Conservation (phyloP, 2,888 invertebrate genomes). For the Polietes domitor region DNA sequence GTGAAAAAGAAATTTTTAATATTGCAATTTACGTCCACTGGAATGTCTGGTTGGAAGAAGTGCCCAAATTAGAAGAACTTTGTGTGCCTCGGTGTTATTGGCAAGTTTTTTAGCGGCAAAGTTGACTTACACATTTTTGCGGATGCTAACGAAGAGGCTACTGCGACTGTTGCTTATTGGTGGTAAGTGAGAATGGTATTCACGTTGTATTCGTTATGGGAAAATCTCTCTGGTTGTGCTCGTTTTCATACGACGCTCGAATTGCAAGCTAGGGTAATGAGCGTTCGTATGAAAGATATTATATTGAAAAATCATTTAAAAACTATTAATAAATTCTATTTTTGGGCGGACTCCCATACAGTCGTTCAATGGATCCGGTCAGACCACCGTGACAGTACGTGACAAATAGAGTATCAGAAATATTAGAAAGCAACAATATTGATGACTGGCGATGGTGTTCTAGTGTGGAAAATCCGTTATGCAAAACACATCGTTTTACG, state of each 20-base stretch:
- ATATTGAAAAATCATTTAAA: background rate
- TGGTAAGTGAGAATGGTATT: background rate
- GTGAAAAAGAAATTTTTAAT: no score
- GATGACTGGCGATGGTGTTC: no score
- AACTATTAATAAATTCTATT: background rate
- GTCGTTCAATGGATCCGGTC: background rate
- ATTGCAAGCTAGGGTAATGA: constrained; percentile 25
- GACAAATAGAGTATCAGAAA: background rate
- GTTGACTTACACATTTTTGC: constrained; percentile 24
- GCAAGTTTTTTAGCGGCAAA: background rate
- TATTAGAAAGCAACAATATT: constrained; percentile 25
- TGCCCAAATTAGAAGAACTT: background rate
- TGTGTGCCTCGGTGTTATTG: background rate
- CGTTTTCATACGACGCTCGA: constrained; percentile 4
- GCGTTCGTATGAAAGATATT: background rate
- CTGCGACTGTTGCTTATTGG: constrained; percentile 30
- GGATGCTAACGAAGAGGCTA: constrained; percentile 37
- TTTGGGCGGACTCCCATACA: background rate
- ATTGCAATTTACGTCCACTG: background rate
- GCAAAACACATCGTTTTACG: no score
- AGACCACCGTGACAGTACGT: background rate
- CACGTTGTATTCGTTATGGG: constrained; percentile 2
- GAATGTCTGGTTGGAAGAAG: background rate
- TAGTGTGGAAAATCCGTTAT: no score
- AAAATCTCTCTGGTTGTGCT: background rate